These are phyloP conservation scores for Congeria kusceri DNA, from an alignment of 2,888 invertebrate species.

Conservation along the genomic window DNA sequence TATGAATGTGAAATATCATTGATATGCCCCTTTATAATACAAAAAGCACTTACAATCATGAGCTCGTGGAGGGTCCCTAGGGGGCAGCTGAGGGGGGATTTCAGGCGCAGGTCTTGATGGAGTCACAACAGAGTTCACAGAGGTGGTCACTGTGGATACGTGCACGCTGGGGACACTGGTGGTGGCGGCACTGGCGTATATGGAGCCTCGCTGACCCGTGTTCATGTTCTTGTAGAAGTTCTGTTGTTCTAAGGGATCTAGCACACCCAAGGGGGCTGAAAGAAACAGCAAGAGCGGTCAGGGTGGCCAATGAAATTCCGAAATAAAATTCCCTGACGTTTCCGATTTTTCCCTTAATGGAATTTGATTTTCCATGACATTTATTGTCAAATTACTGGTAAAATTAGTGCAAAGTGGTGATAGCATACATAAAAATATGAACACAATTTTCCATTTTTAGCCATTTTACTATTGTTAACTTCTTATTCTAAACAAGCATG, in stretches of 20 bases:
- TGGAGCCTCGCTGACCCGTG: slow-evolving; percentile 79
- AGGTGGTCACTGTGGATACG: slow-evolving; percentile 54
- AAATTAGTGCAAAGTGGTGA: too few relatives aligned
- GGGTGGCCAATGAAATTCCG: too few relatives aligned
- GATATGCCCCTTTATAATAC: background rate
- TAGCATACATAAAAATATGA: too few relatives aligned
- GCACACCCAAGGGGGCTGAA: slow-evolving; percentile 74
- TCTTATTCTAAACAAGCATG: too few relatives aligned
- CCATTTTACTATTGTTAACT: too few relatives aligned
- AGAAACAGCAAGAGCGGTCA: too few relatives aligned
- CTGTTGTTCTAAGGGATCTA: slow-evolving; percentile 79
- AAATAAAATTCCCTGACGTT: too few relatives aligned
- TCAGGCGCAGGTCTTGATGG: slow-evolving; percentile 60
- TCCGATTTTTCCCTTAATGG: too few relatives aligned
- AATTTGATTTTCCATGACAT: too few relatives aligned
- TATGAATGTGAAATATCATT: too few relatives aligned
- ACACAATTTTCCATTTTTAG: too few relatives aligned
- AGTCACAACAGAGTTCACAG: slow-evolving; percentile 42
- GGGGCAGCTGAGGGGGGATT: slow-evolving; percentile 56
- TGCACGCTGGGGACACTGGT: slow-evolving; percentile 53
- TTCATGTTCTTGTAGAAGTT: slow-evolving; percentile 81
- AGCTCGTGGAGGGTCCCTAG: slow-evolving; percentile 34
- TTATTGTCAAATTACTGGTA: too few relatives aligned
- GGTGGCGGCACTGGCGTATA: slow-evolving; percentile 65
- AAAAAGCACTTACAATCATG: slow-evolving; percentile 17